Percentiles rank a stretch among this genome's conserved stretches.
These are phyloP conservation scores for Myotis vivesi DNA, from an alignment of 2,797 vertebrate species.

Conservation along the genomic window DNA sequence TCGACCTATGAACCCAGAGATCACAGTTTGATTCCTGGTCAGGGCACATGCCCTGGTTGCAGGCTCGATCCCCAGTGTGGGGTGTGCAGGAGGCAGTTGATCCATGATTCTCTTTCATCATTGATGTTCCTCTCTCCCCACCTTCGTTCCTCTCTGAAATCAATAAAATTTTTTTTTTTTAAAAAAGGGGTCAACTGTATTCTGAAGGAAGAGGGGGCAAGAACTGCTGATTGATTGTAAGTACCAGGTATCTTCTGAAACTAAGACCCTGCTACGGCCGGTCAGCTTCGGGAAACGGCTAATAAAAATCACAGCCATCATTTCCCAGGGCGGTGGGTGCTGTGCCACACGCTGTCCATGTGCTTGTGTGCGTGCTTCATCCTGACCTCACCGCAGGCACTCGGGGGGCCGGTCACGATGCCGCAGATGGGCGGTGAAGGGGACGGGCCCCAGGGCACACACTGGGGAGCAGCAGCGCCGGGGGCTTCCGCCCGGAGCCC, in stretches of 20 bases:
- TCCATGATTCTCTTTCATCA: too few species aligned
- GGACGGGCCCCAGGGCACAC: not conserved
- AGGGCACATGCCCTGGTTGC: too few species aligned
- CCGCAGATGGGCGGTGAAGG: not conserved
- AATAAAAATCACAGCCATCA: not conserved
- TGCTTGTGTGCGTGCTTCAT: not conserved
- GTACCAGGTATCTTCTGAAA: not conserved
- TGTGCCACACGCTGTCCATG: not conserved
- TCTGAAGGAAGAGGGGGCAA: not conserved
- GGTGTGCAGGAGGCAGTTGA: too few species aligned
- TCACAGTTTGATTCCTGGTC: too few species aligned
- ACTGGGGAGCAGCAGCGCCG: fast-evolving
- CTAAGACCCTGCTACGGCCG: not conserved
- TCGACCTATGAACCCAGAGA: too few species aligned
- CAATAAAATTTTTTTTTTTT: too few species aligned
- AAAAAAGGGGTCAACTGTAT: too few species aligned
- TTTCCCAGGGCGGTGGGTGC: not conserved
- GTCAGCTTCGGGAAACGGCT: not conserved
- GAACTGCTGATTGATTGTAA: too few species aligned
- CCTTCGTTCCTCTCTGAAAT: too few species aligned
- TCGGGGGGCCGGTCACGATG: fast-evolving
- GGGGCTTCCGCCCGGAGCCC: fast-evolving
- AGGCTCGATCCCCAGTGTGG: too few species aligned
- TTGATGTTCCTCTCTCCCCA: too few species aligned
- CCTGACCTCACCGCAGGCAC: fast-evolving